These are phyloP conservation scores for Cyclura pinguis DNA, from an alignment of 2,797 vertebrate species.

Conservation along the genomic window DNA sequence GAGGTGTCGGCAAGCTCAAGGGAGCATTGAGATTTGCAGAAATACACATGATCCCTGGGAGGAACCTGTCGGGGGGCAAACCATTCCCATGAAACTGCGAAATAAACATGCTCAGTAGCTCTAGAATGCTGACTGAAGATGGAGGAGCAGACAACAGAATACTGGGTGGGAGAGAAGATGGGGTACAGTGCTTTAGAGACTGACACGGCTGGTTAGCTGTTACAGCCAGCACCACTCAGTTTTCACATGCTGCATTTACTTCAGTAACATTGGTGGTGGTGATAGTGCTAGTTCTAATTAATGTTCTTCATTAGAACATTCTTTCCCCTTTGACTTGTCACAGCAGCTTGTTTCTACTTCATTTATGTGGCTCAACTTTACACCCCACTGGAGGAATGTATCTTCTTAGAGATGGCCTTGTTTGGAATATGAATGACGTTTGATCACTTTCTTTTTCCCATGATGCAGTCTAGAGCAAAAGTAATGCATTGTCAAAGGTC, in stretches of 20 bases:
- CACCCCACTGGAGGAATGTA: slow-evolving; percentile 49
- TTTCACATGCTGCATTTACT: not conserved
- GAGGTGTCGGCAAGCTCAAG: not conserved
- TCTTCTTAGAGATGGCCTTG: slow-evolving; percentile 44
- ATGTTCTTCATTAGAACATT: not conserved
- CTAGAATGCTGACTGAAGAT: not conserved
- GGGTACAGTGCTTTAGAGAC: not conserved
- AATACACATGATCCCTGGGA: not conserved
- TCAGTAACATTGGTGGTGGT: not conserved
- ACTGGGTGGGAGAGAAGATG: not conserved
- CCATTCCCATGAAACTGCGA: not conserved
- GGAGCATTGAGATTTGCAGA: not conserved
- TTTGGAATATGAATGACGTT: not conserved
- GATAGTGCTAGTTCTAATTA: too few relatives aligned
- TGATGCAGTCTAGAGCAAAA: slow-evolving; percentile 23
- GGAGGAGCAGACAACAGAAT: not conserved
- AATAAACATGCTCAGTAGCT: not conserved
- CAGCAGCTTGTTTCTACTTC: not conserved
- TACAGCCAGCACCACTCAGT: not conserved
- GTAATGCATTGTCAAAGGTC: slow-evolving; percentile 32
- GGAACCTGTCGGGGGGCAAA: not conserved
- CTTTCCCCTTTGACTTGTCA: not conserved
- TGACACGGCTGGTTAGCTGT: not conserved
- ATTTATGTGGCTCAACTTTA: slow-evolving; percentile 44
- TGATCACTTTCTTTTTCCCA: slow-evolving; percentile 19